phyloP scores from a whole-genome alignment of 2,797 vertebrate species.

The Paedocypris micromegethes region DNA sequence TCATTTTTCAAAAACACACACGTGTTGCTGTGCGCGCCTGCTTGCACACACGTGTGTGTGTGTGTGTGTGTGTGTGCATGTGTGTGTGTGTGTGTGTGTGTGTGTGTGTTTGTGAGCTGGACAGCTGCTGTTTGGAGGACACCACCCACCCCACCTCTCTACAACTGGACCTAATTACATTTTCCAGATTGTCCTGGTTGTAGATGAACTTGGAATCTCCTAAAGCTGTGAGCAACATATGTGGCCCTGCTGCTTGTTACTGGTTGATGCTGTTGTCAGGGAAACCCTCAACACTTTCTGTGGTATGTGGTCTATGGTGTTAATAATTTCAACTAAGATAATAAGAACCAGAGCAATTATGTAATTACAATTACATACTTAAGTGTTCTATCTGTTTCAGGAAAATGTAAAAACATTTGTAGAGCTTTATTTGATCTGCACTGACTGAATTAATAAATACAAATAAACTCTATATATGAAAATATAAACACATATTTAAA shows the following conservation, averaged over 20 bases:
- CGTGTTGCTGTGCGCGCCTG: no score
- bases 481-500: no score
- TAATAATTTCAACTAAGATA: slow-evolving; percentile 57
- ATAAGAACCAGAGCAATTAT: slow-evolving; percentile 51
- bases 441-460: no score
- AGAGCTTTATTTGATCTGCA: no score
- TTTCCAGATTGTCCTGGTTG: slow-evolving; percentile 7
- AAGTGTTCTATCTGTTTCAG: slow-evolving; percentile 35
- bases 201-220: slow-evolving; percentile 1
- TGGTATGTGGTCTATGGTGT: slow-evolving; percentile 56
- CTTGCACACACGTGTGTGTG: no score
- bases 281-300: slow-evolving; percentile 57
- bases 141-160: slow-evolving; percentile 24
- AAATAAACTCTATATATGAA: no score
- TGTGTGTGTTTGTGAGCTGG: no score
- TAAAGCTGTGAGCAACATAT: no score
- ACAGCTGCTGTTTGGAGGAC: slow-evolving; percentile 35
- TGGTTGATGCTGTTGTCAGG: slow-evolving; percentile 45
- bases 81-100: no score
- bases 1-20: no score
- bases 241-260: slow-evolving; percentile 54
- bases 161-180: slow-evolving; percentile 43
- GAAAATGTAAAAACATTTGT: no score
- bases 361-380: slow-evolving; percentile 31
- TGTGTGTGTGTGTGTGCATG: no score